Conservation (phyloP, 2,888 invertebrate species). For the Busseola fusca region DNA sequence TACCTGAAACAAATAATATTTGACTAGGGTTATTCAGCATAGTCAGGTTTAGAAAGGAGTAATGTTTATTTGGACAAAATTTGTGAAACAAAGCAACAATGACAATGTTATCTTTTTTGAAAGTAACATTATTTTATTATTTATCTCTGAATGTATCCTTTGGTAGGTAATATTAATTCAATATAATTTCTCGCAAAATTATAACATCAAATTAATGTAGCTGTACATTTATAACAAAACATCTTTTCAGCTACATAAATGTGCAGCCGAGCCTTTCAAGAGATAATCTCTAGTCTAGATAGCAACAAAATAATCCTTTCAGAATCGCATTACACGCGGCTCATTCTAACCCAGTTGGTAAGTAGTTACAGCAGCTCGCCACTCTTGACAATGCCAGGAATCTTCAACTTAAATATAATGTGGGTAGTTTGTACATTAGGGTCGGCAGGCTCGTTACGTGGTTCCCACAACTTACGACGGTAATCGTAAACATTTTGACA, state of each 20-base stretch:
- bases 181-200: neutral
- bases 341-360: constrained; percentile 55
- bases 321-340: constrained; percentile 49
- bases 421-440: constrained; percentile 68
- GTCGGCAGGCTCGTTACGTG: constrained; percentile 64
- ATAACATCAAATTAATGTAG: neutral
- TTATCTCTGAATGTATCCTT: neutral
- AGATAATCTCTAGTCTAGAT: constrained; percentile 40
- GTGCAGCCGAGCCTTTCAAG: constrained; percentile 6
- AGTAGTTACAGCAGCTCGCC: constrained; percentile 49
- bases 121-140: neutral
- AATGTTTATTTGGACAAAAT: neutral
- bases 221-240: neutral
- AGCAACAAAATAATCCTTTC: constrained; percentile 39
- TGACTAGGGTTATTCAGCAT: constrained; percentile 1
- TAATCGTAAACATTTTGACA: constrained; percentile 68
- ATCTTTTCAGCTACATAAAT: constrained; percentile 11
- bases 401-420: constrained; percentile 69
- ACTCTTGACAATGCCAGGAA: constrained; percentile 55
- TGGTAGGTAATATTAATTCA: neutral
- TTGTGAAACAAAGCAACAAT: neutral
- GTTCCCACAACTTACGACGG: constrained; percentile 64
- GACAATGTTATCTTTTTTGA: neutral
- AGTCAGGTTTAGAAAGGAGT: neutral
- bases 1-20: constrained; percentile 58